A percentile compares a stretch with the other conserved stretches of the same genome.
Conservation (phyloP, 2,113 vertebrate genomes). For the Petaurus breviceps region DNA sequence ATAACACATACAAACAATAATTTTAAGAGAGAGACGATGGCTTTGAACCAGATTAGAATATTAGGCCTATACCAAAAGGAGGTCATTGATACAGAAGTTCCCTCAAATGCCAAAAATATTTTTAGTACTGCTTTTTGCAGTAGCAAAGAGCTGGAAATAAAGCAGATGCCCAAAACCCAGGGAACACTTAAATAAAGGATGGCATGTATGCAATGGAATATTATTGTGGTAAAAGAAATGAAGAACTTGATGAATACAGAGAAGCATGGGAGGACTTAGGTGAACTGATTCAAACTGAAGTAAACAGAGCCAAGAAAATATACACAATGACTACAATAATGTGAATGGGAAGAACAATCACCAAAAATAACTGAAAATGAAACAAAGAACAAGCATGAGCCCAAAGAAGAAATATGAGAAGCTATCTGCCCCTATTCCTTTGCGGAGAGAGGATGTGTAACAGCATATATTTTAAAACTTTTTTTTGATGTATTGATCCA, state of each 20-base stretch:
- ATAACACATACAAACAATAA: neutral
- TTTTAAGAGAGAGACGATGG: neutral
- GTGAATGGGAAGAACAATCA: neutral
- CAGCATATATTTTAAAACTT: neutral
- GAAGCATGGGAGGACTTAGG: neutral
- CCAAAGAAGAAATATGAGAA: neutral
- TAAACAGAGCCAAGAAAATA: neutral
- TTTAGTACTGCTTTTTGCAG: neutral
- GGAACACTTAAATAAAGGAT: neutral
- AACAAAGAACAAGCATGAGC: neutral
- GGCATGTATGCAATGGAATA: neutral
- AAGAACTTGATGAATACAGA: neutral
- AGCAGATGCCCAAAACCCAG: neutral
- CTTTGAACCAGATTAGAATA: neutral
- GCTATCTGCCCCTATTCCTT: neutral
- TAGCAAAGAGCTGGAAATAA: neutral
- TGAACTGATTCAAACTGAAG: neutral
- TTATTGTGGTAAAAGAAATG: neutral
- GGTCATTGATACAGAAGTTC: neutral
- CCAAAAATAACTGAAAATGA: neutral
- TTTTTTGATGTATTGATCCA: neutral
- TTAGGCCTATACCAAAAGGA: neutral
- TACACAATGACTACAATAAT: neutral
- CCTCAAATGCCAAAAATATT: neutral
- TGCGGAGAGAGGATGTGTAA: neutral